Conservation (phyloP, 2,888 invertebrate genomes). For the Schrankia costaestrigalis region DNA sequence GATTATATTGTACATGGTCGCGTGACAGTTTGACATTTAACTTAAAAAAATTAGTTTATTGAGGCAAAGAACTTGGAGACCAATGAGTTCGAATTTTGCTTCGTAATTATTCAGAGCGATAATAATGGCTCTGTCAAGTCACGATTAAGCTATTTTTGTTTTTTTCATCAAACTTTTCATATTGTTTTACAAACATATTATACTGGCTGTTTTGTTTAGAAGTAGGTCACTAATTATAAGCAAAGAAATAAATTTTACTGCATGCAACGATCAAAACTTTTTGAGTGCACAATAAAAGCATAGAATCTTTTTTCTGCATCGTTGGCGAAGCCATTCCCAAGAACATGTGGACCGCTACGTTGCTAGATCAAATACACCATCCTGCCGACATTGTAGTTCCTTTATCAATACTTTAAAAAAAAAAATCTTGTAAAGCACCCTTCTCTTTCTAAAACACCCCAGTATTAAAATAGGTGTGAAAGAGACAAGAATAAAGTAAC, state of each 20-base stretch:
- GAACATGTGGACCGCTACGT: conserved; percentile 79
- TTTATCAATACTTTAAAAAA: conserved; percentile 69
- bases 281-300: conserved; percentile 35
- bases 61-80: conserved; percentile 38
- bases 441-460: conserved; percentile 48
- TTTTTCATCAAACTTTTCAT: no score
- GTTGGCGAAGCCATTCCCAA: conserved; percentile 73
- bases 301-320: conserved; percentile 74
- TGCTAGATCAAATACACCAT: conserved; percentile 79
- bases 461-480: conserved; percentile 31
- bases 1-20: conserved; percentile 54
- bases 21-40: conserved; percentile 65
- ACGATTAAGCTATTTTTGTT: conserved; percentile 45
- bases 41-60: conserved; percentile 49
- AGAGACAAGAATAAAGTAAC: conserved; percentile 43
- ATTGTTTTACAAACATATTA: no score
- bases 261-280: conserved; percentile 48
- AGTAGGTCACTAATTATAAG: conserved; percentile 29
- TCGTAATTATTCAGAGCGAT: conserved; percentile 57
- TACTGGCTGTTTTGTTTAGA: conserved; percentile 18
- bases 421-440: conserved; percentile 50
- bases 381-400: conserved; percentile 75
- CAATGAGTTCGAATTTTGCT: conserved; percentile 54
- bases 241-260: neutral
- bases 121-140: conserved; percentile 50